Evolutionary conservation across 2,797 vertebrate species (phyloP), one percentile per base, ranked within the genome.

Genomic region (Coregonus sp.): DNA sequence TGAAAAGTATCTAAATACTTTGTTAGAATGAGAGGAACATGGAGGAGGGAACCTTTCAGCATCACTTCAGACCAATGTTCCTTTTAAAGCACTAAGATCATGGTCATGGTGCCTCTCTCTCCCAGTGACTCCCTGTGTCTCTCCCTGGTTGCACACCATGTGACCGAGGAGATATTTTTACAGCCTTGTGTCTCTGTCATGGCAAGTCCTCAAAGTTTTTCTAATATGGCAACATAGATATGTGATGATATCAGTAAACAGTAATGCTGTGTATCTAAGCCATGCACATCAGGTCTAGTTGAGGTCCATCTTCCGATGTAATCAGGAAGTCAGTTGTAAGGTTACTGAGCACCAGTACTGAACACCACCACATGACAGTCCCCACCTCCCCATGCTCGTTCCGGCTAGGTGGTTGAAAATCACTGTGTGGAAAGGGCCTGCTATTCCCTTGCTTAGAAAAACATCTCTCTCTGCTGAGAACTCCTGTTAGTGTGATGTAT

Each of bases 401-500:
- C 75, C 72, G 74, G 75, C 71, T 81, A 74, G 68, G 51, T 51
- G 40, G 40, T 61, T 78, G 61, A 72, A 65, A 72, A 78, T 68
- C 73, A 76, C 69, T 77, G 61, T 54, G 68, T 72, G 72, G 70
- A 63, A 40, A 31, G 65, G 5, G 31, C 56, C 29, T 40, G 7
- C 70, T 4, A 12, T 25, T 25, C 20, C 47, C n/a, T n/a, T 20
- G 33, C 69, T 52, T 14, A 31, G 12, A 31, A 15, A 15, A 25
- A 25, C 70, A 29, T 51, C 47, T 40, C 33, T 40, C 31, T 71
- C 20, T 47, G 12, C 70, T 29, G 78, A 72, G 72, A 80, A 84
- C 75, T 71, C 54, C 47, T 82, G 72, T 71, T 82, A 75, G 69
- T 72, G 74, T 82, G 78, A 82, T 67, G 78, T 82, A 75, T 75